These are phyloP conservation scores for Phalloptychus januarius DNA, from an alignment of 2,797 vertebrate species.

Conservation along the genomic window DNA sequence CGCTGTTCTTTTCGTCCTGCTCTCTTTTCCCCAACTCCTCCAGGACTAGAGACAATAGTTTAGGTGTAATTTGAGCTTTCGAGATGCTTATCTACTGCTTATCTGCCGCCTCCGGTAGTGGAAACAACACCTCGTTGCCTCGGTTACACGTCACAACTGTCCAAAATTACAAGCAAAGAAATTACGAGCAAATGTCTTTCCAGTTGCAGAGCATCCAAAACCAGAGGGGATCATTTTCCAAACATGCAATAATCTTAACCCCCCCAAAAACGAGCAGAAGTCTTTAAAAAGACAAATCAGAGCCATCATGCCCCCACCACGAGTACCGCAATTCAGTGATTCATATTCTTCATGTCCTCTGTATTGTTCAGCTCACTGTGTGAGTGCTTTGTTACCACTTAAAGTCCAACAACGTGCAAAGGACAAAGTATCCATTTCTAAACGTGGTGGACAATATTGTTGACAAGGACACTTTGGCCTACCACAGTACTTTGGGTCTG, in stretches of 20 bases:
- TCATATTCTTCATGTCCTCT: background rate
- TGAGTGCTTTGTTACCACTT: slow-evolving; percentile 3
- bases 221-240: background rate
- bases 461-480: slow-evolving; percentile 14
- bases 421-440: slow-evolving; percentile 12
- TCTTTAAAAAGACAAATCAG: background rate
- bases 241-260: background rate
- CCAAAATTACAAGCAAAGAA: background rate
- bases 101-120: background rate
- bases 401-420: slow-evolving; percentile 21
- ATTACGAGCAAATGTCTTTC: background rate
- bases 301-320: background rate
- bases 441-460: slow-evolving; percentile 34
- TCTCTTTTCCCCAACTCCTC: background rate
- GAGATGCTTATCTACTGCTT: background rate
- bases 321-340: background rate
- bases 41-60: background rate
- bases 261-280: background rate
- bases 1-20: background rate
- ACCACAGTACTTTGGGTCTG: slow-evolving; percentile 46
- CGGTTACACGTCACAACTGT: background rate
- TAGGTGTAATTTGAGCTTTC: background rate
- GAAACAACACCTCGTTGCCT: background rate
- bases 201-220: background rate
- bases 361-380: background rate